Evolutionary conservation across 2,113 vertebrate species (phyloP).

Genomic region (Oreochromis spilurus): DNA sequence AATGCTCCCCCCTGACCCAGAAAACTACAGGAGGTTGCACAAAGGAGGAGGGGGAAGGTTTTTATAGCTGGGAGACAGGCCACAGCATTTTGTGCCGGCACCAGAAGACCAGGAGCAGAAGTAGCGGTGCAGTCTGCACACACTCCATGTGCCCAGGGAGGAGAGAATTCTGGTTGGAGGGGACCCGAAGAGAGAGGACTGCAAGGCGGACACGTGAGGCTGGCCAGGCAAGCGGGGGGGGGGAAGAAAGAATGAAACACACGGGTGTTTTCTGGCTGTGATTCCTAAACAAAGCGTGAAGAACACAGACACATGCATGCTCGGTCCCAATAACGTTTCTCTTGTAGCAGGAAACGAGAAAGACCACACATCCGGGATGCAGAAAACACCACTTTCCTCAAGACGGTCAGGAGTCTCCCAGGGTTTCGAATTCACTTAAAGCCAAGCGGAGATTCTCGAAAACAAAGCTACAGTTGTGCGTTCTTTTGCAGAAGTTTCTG

Average conservation of each 20-base stretch:
- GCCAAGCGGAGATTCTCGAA: not conserved
- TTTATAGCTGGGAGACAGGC: not conserved
- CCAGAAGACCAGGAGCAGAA: not conserved
- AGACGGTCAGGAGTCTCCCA: not conserved
- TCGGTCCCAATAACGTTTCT: constrained; percentile 8
- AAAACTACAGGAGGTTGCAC: constrained; percentile 51
- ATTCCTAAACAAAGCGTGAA: constrained; percentile 52
- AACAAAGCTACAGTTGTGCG: constrained; percentile 6
- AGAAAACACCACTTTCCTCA: not conserved
- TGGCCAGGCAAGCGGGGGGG: not conserved
- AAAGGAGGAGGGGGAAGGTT: not conserved
- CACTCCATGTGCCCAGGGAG: constrained; percentile 2
- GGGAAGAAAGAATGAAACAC: constrained; percentile 21
- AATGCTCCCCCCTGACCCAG: constrained; percentile 34
- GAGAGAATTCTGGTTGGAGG: constrained; percentile 9
- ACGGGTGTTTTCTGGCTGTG: constrained; percentile 39
- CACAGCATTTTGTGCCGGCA: not conserved
- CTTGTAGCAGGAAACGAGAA: not conserved
- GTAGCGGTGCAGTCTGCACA: constrained; percentile 2
- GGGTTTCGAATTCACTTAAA: not conserved
- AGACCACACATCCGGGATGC: not conserved
- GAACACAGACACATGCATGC: constrained; percentile 15
- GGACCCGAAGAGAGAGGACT: not conserved
- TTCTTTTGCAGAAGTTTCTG: not conserved
- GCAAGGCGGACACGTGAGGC: constrained; percentile 17